Percentiles rank a stretch among this genome's conserved stretches.
Evolutionary conservation across 2,888 invertebrate species (phyloP).

Genomic region (Chloroclysta siterata): DNA sequence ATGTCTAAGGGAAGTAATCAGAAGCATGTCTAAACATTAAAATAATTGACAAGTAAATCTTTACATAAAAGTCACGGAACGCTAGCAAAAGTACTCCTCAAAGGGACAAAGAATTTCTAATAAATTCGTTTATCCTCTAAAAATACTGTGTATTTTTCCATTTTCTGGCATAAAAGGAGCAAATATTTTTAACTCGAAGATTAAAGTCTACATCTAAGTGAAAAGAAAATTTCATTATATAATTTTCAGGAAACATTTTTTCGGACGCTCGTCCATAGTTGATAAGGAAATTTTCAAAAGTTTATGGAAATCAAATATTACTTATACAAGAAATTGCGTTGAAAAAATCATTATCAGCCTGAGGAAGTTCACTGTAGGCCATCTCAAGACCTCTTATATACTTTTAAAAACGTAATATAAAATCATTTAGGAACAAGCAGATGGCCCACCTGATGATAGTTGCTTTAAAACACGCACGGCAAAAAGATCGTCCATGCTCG

Average conservation of each 20-base stretch:
- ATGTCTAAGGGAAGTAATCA: background rate
- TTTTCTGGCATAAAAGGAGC: background rate
- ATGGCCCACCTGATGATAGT: no score
- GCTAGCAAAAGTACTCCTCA: background rate
- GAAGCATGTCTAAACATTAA: background rate
- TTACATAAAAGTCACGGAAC: background rate
- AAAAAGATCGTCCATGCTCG: no score
- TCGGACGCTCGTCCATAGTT: slow-evolving; percentile 9
- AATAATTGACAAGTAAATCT: background rate
- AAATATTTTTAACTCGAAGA: slow-evolving; percentile 17
- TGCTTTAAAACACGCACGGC: no score
- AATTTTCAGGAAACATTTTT: slow-evolving; percentile 14
- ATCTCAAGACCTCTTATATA: no score
- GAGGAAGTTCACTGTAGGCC: no score
- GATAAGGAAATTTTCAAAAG: slow-evolving; percentile 14
- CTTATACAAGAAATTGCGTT: background rate
- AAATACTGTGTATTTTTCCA: slow-evolving; percentile 6
- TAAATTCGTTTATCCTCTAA: slow-evolving; percentile 4
- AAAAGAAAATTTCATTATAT: slow-evolving; percentile 16
- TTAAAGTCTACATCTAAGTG: slow-evolving; percentile 16
- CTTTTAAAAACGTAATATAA: no score
- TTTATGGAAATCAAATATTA: slow-evolving; percentile 17
- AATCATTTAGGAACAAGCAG: no score
- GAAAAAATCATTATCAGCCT: no score
- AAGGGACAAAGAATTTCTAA: slow-evolving; percentile 3